Evolutionary conservation across 2,113 vertebrate genomes (phyloP).

Genomic region (Odontophorus gujanensis): DNA sequence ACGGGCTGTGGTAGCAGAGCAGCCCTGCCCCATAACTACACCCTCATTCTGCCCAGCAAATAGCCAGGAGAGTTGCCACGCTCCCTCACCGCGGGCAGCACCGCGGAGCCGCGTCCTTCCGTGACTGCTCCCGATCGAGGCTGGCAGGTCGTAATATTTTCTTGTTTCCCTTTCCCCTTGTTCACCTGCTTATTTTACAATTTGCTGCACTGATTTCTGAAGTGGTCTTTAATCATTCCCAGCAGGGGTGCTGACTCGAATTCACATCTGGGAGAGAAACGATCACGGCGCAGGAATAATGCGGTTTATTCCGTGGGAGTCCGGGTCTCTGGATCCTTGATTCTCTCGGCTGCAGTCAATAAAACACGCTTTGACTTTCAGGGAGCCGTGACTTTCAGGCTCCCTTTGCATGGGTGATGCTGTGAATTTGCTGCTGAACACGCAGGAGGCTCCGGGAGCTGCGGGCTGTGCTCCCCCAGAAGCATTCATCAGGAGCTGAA

Average conservation of each 20-base stretch:
- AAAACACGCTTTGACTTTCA: slow-evolving; percentile 27
- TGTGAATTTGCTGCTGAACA: slow-evolving; percentile 30
- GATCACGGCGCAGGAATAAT: not conserved
- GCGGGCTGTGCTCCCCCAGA: not conserved
- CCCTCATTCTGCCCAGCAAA: not conserved
- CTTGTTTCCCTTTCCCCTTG: not conserved
- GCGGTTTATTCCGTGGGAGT: not conserved
- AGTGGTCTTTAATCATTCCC: slow-evolving; percentile 25
- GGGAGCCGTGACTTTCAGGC: slow-evolving; percentile 21
- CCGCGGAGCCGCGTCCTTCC: not conserved
- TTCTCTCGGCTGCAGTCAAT: slow-evolving; percentile 35
- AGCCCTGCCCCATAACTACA: accelerated
- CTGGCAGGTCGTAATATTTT: not conserved
- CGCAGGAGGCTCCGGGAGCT: not conserved
- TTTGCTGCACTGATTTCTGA: slow-evolving; percentile 7
- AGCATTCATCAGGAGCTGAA: not conserved
- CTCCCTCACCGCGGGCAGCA: accelerated
- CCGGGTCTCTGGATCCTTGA: slow-evolving; percentile 4
- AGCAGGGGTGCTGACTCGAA: slow-evolving; percentile 2
- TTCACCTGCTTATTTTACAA: slow-evolving; percentile 38
- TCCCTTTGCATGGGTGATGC: not conserved
- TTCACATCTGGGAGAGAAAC: not conserved
- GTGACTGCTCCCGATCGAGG: not conserved
- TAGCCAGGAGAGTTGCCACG: accelerated
- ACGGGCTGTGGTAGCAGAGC: not conserved